Base-by-base conservation (phyloP, 2,797 vertebrate species). In the Myotis vivesi region DNA sequence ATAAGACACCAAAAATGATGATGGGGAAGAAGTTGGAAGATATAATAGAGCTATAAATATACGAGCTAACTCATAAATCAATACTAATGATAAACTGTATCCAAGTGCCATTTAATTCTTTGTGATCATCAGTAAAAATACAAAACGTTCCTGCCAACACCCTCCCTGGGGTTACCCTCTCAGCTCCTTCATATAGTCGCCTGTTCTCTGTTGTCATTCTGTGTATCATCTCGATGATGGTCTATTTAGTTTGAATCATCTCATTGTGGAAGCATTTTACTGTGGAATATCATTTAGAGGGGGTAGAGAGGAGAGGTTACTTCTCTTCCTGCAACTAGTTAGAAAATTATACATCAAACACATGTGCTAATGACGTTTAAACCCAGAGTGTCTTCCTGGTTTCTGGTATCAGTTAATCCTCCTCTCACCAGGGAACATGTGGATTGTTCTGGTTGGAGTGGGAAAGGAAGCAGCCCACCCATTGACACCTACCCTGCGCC, bases 61-160 rank as follows among this genome's bases (percentile, higher is more conserved):
- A 91, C 71, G 38, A 62, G 64, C 41, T 82, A 73, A 68, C 44
- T 86, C 80, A 89, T 97, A 95, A 96, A 97, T 96, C 88, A 96
- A 89, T 96, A 94, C 49, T 53, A 89, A 89, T 93, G 96, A 96
- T 91, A 93, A 96, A 94, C 94, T 94, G 68, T 38, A 94, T 92
- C 89, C 86, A 92, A 95, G 71, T 95, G 79, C 87, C 85, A 87
- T 94, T 97, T 96, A 95, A 96, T 97, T 95, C 79, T 94, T 95
- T 16, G 51, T 71, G 87, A 94, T 92, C 92, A 62, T 96, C 69
- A 73, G 79, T 95, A 95, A 95, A 68, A 66, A 59, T 73, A 80
- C 72, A 93, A 96, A 93, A 96, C 79, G 64, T 89, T 95, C 85
- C 33, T 79, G 25, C 38, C 36, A 69, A 49, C 46, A 53, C 20